Evolutionary conservation across 1,140 invertebrate species (phyloP), one percentile per base, ranked within the genome.

Genomic region (Diorhabda carinulata): DNA sequence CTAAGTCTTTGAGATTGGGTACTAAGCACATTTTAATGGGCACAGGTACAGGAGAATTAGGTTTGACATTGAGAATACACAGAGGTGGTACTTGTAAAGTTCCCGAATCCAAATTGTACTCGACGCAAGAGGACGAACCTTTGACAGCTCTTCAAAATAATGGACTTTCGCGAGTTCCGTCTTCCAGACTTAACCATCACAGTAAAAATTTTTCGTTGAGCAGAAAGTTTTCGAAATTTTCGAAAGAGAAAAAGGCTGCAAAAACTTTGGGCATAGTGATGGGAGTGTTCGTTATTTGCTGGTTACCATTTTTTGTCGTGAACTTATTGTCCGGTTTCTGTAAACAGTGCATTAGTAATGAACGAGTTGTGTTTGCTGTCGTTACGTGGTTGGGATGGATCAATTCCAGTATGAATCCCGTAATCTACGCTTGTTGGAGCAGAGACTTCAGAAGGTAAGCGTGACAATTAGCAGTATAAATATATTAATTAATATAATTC

Each of bases 331-430:
- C 93, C 5, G 96, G 95, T 1, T 91, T 98, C 76, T 98, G 96
- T 82, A 86, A 89, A 43, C 86, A 90, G 72, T 97, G 94, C 81
- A 92, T 96, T 68, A 88, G 89, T 79, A 90, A 97, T 68, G 93
- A 94, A 76, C 91, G 97, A 76, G 88, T 96, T 57, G 91, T 98
- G 3, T 94, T 94, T 69, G 93, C 94, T 8, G 89, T 98, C 42
- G 94, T 98, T 52, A 98, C 96, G 47, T 99, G 98, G 98, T 88
- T 98, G 3, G 98, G 98, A 60, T 99, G 98, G 94, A 94, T 98
- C 77, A 99, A 99, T 83, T 98, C 96, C 42, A 92, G 93, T 45
- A 96, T 98, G 94, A 98, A 98, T 84, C 96, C 96, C 2, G 92
- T 98, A 64, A 98, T 98, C 76, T 98, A 98, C 82, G 95, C 96